phyloP scores from a whole-genome alignment of 2,888 invertebrate species.

The Gnatocerus cornutus region DNA sequence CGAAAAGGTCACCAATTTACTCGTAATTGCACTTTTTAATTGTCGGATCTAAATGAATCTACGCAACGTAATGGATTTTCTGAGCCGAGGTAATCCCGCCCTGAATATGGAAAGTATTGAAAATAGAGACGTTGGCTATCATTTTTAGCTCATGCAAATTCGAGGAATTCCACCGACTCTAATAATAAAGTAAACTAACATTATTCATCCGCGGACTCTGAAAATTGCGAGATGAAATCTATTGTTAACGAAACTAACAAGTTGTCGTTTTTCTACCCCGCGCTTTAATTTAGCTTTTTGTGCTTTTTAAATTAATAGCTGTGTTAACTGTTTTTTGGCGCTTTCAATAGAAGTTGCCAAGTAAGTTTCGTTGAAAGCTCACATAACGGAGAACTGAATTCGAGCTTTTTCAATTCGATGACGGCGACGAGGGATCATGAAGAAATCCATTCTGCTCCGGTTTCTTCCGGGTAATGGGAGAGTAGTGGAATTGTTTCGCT shows the following conservation, averaged over 20 bases:
- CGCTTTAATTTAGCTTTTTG: conserved; percentile 43
- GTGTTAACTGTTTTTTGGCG: conserved; percentile 42
- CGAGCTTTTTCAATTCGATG: conserved; percentile 41
- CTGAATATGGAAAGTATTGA: conserved; percentile 30
- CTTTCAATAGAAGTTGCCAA: conserved; percentile 41
- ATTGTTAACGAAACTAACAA: conserved; percentile 45
- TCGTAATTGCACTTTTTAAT: conserved; percentile 44
- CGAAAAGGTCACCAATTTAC: conserved; percentile 34
- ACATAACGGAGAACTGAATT: conserved; percentile 39
- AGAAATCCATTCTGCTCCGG: no score
- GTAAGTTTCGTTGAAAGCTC: conserved; percentile 41
- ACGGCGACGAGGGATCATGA: not conserved
- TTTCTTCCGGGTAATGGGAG: no score
- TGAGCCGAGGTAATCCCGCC: conserved; percentile 7
- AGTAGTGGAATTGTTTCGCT: no score
- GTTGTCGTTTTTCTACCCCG: conserved; percentile 34
- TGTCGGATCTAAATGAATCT: conserved; percentile 43
- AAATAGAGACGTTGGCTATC: not conserved
- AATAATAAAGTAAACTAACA: conserved; percentile 26
- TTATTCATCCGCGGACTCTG: conserved; percentile 10
- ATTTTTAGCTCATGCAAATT: not conserved
- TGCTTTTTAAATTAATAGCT: conserved; percentile 46
- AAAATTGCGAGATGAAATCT: conserved; percentile 26
- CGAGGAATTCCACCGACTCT: conserved; percentile 12
- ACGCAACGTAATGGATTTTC: conserved; percentile 40